Base-by-base conservation (phyloP, 2,888 invertebrate genomes). In the Poecilobothrus nobilitatus region DNA sequence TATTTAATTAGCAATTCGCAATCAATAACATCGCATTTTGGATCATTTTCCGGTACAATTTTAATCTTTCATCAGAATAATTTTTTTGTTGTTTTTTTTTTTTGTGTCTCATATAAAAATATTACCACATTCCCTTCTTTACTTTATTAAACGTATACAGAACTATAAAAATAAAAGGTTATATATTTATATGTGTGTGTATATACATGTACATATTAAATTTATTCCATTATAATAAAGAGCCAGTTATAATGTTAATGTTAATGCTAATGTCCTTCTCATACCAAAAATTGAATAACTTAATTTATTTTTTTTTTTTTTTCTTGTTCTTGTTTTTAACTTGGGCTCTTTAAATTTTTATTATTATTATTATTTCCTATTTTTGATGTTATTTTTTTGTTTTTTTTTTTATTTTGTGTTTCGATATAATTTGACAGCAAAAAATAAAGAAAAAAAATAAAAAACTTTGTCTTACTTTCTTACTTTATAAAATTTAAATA, bases 401-500 rank as follows among this genome's bases (percentile, higher is more conserved):
- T n/a, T 27, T 27, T 27, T 37, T 37, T 37, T 37, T 37, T 37
- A 37, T 10, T 37, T 10, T 34, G 8, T n/a, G 8, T 34, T 34
- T 34, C 34, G 37, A 37, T 5, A 27, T 27, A 27, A 27, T 27
- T 27, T 27, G 27, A 37, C 37, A 37, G 12, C 37, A 18, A 18
- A 53, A 44, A 44, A 44, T 12, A 44, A 15, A 12, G 44, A 12
- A 44, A 44, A 44, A 34, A 34, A 34, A 8, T 34, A 9, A 44
- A 44, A 15, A 44, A 53, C 2, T 18, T 53, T 53, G 18, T 15
- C 18, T 53, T 53, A 53, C 18, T 53, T 18, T 53, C 53, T 53
- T 53, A 53, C 18, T 53, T 53, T 18, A 9, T 18, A 53, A 53
- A 41, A 69, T 67, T 69, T 69, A 67, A 67, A 69, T 69, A 67